Evolutionary conservation across 2,797 vertebrate genomes (phyloP).

Genomic region (Lagocephalus sceleratus): DNA sequence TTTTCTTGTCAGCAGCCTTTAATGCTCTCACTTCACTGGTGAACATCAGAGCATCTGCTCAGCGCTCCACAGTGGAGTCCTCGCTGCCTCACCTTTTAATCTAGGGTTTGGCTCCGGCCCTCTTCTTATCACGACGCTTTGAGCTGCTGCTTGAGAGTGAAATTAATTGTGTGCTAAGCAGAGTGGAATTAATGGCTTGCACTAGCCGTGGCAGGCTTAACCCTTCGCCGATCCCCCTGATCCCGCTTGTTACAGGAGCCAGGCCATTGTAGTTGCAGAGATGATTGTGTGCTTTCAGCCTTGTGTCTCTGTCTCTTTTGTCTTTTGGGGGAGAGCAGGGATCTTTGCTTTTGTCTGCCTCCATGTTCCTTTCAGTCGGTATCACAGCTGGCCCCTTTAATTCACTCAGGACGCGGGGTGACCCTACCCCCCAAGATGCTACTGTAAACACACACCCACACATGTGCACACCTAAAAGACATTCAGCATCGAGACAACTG

Average conservation of each 20-base stretch:
- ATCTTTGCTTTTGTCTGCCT: conserved; percentile 77
- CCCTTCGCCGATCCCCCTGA: conserved; percentile 72
- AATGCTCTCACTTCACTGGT: conserved; percentile 47
- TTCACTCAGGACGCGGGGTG: conserved; percentile 67
- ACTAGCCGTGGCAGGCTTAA: conserved; percentile 71
- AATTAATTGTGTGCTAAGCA: conserved; percentile 79
- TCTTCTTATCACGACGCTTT: conserved; percentile 62
- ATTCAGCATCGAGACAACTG: neutral
- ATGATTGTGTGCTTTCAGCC: conserved; percentile 77
- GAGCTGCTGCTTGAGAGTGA: conserved; percentile 65
- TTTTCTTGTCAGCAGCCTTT: conserved; percentile 42
- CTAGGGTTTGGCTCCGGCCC: conserved; percentile 56
- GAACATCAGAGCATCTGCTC: conserved; percentile 61
- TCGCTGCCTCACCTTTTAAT: conserved; percentile 69
- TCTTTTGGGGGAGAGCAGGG: conserved; percentile 68
- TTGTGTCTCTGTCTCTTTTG: conserved; percentile 79
- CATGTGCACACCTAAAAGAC: conserved; percentile 23
- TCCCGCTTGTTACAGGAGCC: conserved; percentile 77
- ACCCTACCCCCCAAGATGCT: conserved; percentile 70
- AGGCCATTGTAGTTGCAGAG: conserved; percentile 75
- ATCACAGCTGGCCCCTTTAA: conserved; percentile 94
- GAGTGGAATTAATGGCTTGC: conserved; percentile 80
- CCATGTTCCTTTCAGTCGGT: conserved; percentile 83
- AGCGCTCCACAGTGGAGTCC: conserved; percentile 44
- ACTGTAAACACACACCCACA: conserved; percentile 72